Percentiles rank a stretch among this genome's conserved stretches.
Evolutionary conservation across 2,797 vertebrate genomes (phyloP).

Genomic region (Catamblyrhynchus diadema): DNA sequence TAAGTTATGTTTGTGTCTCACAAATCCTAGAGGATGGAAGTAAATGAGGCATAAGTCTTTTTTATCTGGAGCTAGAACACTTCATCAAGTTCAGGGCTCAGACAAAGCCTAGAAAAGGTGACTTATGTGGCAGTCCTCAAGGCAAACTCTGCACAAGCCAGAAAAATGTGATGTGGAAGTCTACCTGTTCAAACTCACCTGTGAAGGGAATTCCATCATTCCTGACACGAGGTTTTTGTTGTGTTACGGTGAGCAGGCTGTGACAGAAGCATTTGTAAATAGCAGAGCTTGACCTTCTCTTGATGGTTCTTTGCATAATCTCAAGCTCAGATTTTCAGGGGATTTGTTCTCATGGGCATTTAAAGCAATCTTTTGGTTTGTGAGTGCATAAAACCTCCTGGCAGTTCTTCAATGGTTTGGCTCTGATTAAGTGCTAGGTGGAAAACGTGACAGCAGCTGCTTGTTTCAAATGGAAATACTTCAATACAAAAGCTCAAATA

Average conservation of each 20-base stretch:
- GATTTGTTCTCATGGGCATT: neutral
- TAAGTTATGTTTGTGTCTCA: neutral
- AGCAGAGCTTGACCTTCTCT: neutral
- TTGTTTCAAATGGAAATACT: slow-evolving; percentile 40
- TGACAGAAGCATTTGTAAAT: neutral
- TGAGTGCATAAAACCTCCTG: neutral
- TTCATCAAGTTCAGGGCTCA: neutral
- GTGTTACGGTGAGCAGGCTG: neutral
- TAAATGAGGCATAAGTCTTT: neutral
- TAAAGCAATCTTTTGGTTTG: neutral
- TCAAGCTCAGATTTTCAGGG: neutral
- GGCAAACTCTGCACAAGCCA: neutral
- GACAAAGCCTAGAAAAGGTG: neutral
- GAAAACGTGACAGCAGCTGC: neutral
- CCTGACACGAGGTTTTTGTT: neutral
- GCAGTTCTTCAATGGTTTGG: neutral
- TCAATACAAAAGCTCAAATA: slow-evolving; percentile 43
- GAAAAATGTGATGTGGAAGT: neutral
- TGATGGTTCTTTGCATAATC: neutral
- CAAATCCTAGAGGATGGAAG: neutral
- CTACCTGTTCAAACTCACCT: neutral
- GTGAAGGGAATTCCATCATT: neutral
- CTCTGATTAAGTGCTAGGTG: neutral
- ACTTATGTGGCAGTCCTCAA: neutral
- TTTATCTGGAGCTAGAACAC: neutral